phyloP scores from a whole-genome alignment of 2,797 vertebrate genomes.

The Tenualosa thibaudeaui region DNA sequence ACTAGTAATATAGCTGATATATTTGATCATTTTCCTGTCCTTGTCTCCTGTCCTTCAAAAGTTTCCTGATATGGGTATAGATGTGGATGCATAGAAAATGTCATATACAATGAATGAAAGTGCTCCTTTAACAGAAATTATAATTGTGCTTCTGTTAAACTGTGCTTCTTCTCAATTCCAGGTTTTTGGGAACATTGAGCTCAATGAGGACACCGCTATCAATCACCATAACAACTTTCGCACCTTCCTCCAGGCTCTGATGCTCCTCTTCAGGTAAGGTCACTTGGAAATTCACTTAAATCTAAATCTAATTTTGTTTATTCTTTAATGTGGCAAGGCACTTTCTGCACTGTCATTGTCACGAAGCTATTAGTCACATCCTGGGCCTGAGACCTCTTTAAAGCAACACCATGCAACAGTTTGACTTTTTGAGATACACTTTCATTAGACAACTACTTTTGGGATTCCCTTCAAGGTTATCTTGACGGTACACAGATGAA shows the following conservation, averaged over 20 bases:
- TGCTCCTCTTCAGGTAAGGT: slow-evolving; percentile 91
- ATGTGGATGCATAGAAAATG: background rate
- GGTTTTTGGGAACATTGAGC: slow-evolving; percentile 94
- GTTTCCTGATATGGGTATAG: background rate
- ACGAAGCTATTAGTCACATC: background rate
- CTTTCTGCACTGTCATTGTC: background rate
- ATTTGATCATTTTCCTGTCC: background rate
- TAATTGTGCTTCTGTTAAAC: background rate
- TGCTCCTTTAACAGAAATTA: background rate
- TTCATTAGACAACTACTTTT: too few species aligned
- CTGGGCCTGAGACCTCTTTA: background rate
- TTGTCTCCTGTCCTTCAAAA: background rate
- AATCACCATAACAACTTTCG: slow-evolving; percentile 96
- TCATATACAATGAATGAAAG: background rate
- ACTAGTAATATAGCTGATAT: background rate
- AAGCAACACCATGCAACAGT: background rate
- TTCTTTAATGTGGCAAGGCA: background rate
- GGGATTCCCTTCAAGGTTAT: too few species aligned
- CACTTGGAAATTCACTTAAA: background rate
- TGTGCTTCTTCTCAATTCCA: slow-evolving; percentile 53
- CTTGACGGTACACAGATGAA: too few species aligned
- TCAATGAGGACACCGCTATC: slow-evolving; percentile 89
- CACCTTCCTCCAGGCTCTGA: slow-evolving; percentile 93
- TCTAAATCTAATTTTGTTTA: background rate
- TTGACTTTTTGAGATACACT: too few species aligned